Evolutionary conservation across 2,888 invertebrate species (phyloP).

Genomic region (Heteropelma amictum): DNA sequence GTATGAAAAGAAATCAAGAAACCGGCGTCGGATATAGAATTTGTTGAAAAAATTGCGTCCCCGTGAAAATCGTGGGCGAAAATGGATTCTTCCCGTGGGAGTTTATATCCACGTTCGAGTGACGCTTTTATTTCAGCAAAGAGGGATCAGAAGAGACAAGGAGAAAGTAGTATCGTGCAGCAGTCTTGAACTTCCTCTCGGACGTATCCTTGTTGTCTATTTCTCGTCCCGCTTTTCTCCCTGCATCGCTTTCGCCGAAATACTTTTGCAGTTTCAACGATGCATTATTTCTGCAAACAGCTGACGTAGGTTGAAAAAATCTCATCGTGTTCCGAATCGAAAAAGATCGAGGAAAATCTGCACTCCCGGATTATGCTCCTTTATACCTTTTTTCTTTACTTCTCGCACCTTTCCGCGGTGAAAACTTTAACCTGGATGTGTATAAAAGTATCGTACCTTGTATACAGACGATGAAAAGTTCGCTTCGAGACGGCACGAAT

Average conservation of each 20-base stretch:
- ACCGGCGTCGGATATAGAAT: slow-evolving; percentile 10
- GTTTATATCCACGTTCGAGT: slow-evolving; percentile 39
- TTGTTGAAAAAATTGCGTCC: slow-evolving; percentile 33
- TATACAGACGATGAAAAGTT: not conserved
- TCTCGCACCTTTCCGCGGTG: not conserved
- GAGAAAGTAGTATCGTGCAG: not conserved
- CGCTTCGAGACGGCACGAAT: not conserved
- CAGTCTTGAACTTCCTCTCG: slow-evolving; percentile 35
- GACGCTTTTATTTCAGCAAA: slow-evolving; percentile 32
- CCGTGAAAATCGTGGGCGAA: slow-evolving; percentile 32
- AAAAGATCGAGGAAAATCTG: not conserved
- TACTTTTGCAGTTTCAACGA: slow-evolving; percentile 6
- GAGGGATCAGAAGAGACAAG: not conserved
- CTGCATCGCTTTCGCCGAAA: too few relatives aligned
- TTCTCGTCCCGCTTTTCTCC: not conserved
- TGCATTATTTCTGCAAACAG: slow-evolving; percentile 55
- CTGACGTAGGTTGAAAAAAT: slow-evolving; percentile 47
- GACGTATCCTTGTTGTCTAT: not conserved
- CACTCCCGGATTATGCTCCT: slow-evolving; percentile 6
- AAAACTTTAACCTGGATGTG: not conserved
- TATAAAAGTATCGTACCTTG: not conserved
- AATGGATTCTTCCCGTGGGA: slow-evolving; percentile 23
- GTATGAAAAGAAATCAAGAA: slow-evolving; percentile 4
- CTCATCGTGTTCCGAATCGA: slow-evolving; percentile 11
- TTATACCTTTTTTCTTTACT: slow-evolving; percentile 7